Percentiles rank a stretch among this genome's conserved stretches.
phyloP scores from a whole-genome alignment of 2,888 invertebrate species.

The Allacma fusca region DNA sequence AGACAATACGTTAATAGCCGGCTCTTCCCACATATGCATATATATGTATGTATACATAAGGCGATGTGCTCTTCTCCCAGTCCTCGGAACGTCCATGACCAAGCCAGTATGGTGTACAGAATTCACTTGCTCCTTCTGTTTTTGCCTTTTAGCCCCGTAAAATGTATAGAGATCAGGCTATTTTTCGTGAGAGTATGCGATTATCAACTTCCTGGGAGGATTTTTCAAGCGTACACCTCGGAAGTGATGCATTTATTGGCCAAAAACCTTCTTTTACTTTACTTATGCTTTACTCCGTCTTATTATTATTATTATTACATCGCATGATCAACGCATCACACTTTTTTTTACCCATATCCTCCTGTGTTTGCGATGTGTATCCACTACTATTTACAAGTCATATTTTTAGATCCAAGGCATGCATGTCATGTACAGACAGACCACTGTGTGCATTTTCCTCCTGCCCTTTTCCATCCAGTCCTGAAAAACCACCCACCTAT shows the following conservation, averaged over 20 bases:
- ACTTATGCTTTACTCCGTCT: constrained; percentile 37
- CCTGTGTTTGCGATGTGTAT: background rate
- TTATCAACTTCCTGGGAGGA: constrained; percentile 62
- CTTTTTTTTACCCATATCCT: constrained; percentile 25
- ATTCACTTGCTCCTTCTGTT: constrained; percentile 35
- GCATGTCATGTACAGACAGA: background rate
- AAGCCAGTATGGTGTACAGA: too few relatives aligned
- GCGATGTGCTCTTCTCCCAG: too few relatives aligned
- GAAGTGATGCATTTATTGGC: constrained; percentile 62
- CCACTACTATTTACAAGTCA: background rate
- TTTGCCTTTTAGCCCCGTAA: constrained; percentile 54
- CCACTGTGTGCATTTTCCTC: background rate
- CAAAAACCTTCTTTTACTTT: constrained; percentile 56
- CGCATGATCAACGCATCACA: constrained; percentile 52
- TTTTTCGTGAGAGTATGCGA: constrained; percentile 61
- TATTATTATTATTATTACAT: constrained; percentile 44
- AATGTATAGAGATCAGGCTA: constrained; percentile 62
- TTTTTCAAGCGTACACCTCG: constrained; percentile 62
- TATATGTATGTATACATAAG: too few relatives aligned
- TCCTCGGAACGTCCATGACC: too few relatives aligned
- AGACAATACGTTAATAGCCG: background rate
- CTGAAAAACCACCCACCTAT: constrained; percentile 20
- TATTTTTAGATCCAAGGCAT: too few relatives aligned
- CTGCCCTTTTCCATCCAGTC: background rate
- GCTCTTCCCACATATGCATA: background rate